Conservation (phyloP, 2,113 vertebrate species). For the Bos taurus region DNA sequence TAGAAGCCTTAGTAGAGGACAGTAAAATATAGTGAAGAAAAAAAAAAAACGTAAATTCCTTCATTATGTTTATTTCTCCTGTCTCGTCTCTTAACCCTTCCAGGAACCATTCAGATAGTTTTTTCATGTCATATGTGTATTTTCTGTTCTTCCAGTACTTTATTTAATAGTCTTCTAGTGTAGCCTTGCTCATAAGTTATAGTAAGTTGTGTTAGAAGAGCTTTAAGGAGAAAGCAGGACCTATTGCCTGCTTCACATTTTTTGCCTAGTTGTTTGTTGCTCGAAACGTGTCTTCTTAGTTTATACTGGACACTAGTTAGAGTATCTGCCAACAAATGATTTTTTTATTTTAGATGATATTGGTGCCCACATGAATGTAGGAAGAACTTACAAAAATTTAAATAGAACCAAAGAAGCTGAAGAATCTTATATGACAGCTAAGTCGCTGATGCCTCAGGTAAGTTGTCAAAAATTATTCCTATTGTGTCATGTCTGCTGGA, state of each 20-base stretch:
- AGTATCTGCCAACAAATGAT: slow-evolving; percentile 21
- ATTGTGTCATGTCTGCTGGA: background rate
- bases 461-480: slow-evolving; percentile 17
- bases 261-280: background rate
- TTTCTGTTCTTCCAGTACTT: background rate
- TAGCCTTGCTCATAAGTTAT: background rate
- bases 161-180: background rate
- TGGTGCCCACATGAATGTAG: slow-evolving; percentile 99
- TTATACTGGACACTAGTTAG: background rate
- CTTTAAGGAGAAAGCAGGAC: background rate
- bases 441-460: slow-evolving; percentile 99
- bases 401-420: slow-evolving; percentile 96
- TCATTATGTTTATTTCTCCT: background rate
- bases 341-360: slow-evolving; percentile 89
- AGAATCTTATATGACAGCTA: slow-evolving; percentile 94
- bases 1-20: background rate
- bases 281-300: background rate
- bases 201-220: background rate
- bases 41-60: background rate
- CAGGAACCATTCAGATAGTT: background rate
- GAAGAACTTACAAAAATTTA: slow-evolving; percentile 98
- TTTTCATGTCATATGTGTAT: background rate
- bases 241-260: background rate
- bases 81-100: background rate
- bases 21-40: background rate